Evolutionary conservation across 2,113 vertebrate species (phyloP).

Genomic region (Plectropomus leopardus): DNA sequence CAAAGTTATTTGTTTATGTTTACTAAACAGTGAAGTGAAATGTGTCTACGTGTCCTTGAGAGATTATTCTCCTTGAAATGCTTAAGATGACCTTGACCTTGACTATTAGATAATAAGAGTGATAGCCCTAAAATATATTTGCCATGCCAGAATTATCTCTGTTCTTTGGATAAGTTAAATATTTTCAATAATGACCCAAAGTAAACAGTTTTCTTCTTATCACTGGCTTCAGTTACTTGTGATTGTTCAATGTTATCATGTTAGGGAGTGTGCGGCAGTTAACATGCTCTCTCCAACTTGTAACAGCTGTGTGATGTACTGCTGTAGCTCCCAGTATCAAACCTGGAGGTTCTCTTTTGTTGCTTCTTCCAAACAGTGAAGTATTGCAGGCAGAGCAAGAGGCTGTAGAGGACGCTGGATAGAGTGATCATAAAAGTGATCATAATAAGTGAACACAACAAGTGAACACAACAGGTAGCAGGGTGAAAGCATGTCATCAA

Average conservation of each 20-base stretch:
- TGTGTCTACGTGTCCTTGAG: neutral
- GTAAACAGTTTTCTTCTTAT: conserved; percentile 34
- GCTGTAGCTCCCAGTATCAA: neutral
- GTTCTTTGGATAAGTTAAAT: conserved; percentile 25
- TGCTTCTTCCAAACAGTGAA: neutral
- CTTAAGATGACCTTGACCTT: conserved; percentile 34
- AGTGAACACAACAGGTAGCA: neutral
- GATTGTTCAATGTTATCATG: conserved; percentile 13
- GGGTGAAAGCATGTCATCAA: conserved; percentile 1
- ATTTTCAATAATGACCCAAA: neutral
- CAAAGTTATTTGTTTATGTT: neutral
- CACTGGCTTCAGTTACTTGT: neutral
- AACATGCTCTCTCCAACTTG: neutral
- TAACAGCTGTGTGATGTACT: neutral
- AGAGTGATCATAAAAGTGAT: neutral
- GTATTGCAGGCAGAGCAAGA: neutral
- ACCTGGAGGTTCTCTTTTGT: neutral
- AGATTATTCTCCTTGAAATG: neutral
- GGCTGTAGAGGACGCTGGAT: neutral
- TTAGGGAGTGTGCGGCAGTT: neutral
- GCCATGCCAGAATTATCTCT: conserved; percentile 13
- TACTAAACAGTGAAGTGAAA: neutral
- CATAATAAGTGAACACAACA: neutral
- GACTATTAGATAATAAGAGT: conserved; percentile 13
- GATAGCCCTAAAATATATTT: conserved; percentile 4